Evolutionary conservation across 2,888 invertebrate species (phyloP), one percentile per base, ranked within the genome.

Genomic region (Meiosimyza decipiens): DNA sequence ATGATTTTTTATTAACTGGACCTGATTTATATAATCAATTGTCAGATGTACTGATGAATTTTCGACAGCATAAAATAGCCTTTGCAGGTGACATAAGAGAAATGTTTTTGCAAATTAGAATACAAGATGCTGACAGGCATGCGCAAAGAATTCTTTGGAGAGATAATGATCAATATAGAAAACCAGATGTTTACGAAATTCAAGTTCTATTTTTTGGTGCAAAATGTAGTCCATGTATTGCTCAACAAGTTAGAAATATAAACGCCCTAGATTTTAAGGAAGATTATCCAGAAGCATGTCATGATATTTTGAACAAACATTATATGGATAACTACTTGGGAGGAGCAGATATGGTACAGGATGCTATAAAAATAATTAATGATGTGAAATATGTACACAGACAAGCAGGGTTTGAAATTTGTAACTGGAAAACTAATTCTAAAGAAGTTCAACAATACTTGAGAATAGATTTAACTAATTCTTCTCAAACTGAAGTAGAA

Each of bases 281-380:
- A 5, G n/a, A 54, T 15, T 54, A n/a, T 54, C 54, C 54, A 15
- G 16, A 54, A 5, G 54, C 54, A 7, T 54, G 54, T 54, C 54
- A 54, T n/a, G 54, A 54, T 7, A 54, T 54, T n/a, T n/a, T 54
- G 6, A 6, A 15, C n/a, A 54, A 54, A 54, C 54, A 54, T 16
- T 54, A 54, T 54, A 54, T 54, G 54, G 54, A 54, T 54, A 7
- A 54, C 54, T 54, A 54, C 7, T 54, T 54, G 7, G 54, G 54
- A 54, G 54, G 54, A n/a, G 16, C 54, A 16, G 54, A 54, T 15
- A 54, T 16, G 15, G 54, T n/a, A 54, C n/a, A 54, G 18, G 54
- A 54, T 6, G 54, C 54, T 54, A 54, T 54, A 16, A 18, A 54
- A 18, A 6, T 54, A 4, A 54, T 54, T 3, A 54, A 54, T 54